Conservation (phyloP, 2,797 vertebrate genomes). For the Bovichtus diacanthus region DNA sequence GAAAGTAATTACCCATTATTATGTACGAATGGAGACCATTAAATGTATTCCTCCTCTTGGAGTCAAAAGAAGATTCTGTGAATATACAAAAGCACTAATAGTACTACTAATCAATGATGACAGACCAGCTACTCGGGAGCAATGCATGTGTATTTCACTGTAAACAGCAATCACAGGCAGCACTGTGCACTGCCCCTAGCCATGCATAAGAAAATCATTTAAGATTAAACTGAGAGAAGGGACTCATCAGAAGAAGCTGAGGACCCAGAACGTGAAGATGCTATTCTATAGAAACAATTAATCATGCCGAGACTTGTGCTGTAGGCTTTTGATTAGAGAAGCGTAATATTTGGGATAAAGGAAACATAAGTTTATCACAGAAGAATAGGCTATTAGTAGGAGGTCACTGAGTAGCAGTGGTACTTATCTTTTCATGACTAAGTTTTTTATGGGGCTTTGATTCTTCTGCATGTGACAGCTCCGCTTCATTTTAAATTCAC, state of each 20-base stretch:
- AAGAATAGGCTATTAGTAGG: constrained; percentile 10
- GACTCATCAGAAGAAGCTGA: constrained; percentile 36
- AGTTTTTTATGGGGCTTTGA: constrained; percentile 7
- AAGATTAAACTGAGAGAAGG: constrained; percentile 49
- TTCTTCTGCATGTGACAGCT: constrained; percentile 40
- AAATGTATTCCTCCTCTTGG: constrained; percentile 15
- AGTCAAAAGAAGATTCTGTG: constrained; percentile 26
- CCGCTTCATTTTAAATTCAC: constrained; percentile 55
- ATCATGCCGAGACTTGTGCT: constrained; percentile 23
- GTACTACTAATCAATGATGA: constrained; percentile 44
- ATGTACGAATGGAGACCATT: constrained; percentile 9
- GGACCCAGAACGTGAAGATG: constrained; percentile 25
- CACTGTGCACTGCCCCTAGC: constrained; percentile 26
- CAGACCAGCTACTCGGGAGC: constrained; percentile 24
- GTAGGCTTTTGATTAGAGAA: constrained; percentile 20
- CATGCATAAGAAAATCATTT: constrained; percentile 43
- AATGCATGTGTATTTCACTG: constrained; percentile 15
- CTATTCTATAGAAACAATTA: constrained; percentile 42
- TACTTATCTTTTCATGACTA: constrained; percentile 32
- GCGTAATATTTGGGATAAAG: constrained; percentile 31
- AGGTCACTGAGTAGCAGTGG: constrained; percentile 16
- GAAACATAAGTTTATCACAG: constrained; percentile 18
- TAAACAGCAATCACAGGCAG: constrained; percentile 36
- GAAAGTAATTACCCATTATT: constrained; percentile 7
- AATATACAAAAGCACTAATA: constrained; percentile 20